Evolutionary conservation across 2,797 vertebrate species (phyloP), one percentile per base, ranked within the genome.

Genomic region (Furcifer pardalis): DNA sequence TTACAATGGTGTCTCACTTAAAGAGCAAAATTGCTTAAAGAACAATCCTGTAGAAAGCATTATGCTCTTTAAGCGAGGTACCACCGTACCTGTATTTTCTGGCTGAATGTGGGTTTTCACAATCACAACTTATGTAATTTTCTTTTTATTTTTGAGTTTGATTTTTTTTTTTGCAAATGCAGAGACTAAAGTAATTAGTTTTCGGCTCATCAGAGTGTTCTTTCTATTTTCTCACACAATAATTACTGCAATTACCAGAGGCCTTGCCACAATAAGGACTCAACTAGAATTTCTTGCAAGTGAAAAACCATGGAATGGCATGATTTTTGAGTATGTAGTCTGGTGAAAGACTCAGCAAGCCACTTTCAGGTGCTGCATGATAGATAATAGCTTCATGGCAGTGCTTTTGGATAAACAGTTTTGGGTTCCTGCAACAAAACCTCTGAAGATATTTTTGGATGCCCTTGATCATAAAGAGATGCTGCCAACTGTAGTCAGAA

Each of bases 171-270:
- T 84, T 75, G 2, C 63, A 35, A 73, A 32, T 63, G 9, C 25
- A 5, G 66, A 78, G 25, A 44, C 32, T 68, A 40, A 89, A 87
- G 35, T 15, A 88, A 10, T 87, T 75, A 72, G 69, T 46, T 59
- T 8, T 7, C 8, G 84, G 44, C 79, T 81, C 37, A 77, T 71
- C 32, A 5, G 1, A 62, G 13, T 9, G 35, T 30, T 56, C 5
- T 59, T 35, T 73, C 42, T 66, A 62, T 59, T 69, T 30, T 76
- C 40, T 37, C 62, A 63, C 5, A 52, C 25, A 52, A 71, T 40
- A n/a, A 71, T 77, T 71, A 35, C 21, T 73, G 5, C n/a, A 77
- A 30, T 84, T 81, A 77, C 88, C 63, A 90, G 30, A 21, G 40
- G 1, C 0, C 0, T 79, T 68, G 66, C 0, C 0, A 65, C 52